These are phyloP conservation scores for Tetramorium parvispinum DNA, from an alignment of 1,140 invertebrate genomes.

Conservation along the genomic window DNA sequence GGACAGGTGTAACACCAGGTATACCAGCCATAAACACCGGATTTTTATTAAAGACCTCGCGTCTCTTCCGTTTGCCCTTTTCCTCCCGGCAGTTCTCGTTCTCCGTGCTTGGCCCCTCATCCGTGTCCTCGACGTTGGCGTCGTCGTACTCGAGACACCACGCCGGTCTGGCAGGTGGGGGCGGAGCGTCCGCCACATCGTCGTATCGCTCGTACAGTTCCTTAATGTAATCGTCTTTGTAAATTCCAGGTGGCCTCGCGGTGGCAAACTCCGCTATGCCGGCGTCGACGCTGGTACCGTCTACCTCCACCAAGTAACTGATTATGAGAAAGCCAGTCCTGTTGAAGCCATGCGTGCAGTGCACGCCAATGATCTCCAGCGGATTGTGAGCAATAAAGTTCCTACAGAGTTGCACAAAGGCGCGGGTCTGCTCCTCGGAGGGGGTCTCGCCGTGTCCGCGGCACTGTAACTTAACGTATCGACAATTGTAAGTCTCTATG, in stretches of 20 bases:
- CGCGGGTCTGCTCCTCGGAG: constrained; percentile 90
- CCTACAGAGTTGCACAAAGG: constrained; percentile 92
- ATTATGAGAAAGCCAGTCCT: constrained; percentile 97
- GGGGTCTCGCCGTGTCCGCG: constrained; percentile 94
- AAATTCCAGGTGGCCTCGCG: constrained; percentile 91
- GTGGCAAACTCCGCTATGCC: constrained; percentile 92
- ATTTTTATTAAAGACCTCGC: constrained; percentile 87
- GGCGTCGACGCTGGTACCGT: constrained; percentile 92
- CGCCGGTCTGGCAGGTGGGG: constrained; percentile 91
- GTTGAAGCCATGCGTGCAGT: constrained; percentile 99
- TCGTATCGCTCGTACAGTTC: constrained; percentile 92
- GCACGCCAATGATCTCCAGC: constrained; percentile 94
- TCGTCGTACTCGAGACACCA: constrained; percentile 91
- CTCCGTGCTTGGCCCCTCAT: constrained; percentile 72
- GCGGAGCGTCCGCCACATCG: constrained; percentile 89
- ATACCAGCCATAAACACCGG: constrained; percentile 93
- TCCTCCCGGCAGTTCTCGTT: constrained; percentile 56
- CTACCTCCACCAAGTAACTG: constrained; percentile 94
- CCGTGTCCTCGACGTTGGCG: constrained; percentile 79
- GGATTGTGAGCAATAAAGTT: constrained; percentile 93
- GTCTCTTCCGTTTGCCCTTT: constrained; percentile 78
- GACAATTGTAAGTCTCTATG: constrained; percentile 91
- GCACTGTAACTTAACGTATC: constrained; percentile 95
- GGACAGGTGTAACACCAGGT: constrained; percentile 89
- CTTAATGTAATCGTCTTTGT: constrained; percentile 91